phyloP scores from a whole-genome alignment of 2,113 vertebrate species.

The Neotragus moschatus region DNA sequence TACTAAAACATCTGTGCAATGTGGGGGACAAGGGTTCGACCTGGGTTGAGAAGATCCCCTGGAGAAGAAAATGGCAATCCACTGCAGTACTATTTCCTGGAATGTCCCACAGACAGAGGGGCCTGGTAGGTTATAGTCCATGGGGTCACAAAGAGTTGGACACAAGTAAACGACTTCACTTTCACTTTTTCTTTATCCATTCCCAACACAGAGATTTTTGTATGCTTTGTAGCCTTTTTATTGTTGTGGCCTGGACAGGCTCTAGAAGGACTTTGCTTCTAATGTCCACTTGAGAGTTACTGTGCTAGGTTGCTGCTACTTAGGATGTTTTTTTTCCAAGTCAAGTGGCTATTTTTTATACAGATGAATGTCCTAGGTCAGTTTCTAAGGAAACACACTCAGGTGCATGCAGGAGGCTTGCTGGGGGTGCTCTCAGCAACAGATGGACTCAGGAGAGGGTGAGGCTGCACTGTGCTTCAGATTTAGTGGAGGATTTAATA shows the following conservation, averaged over 20 bases:
- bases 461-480: neutral
- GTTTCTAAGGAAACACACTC: neutral
- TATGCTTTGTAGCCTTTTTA: neutral
- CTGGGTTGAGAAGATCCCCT: too few species aligned
- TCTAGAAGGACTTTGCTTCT: neutral
- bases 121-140: too few species aligned
- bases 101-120: too few species aligned
- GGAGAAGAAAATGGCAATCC: too few species aligned
- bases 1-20: too few species aligned
- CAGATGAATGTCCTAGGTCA: neutral
- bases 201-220: neutral
- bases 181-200: neutral
- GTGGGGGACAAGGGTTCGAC: rapidly evolving
- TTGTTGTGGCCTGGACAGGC: neutral
- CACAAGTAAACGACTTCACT: rapidly evolving
- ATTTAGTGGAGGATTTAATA: too few species aligned
- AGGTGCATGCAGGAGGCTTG: rapidly evolving
- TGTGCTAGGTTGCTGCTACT: neutral
- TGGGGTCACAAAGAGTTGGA: too few species aligned
- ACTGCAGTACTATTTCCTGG: too few species aligned
- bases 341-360: neutral
- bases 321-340: neutral
- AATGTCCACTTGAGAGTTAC: neutral
- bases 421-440: neutral
- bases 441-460: neutral